phyloP scores from a whole-genome alignment of 2,888 invertebrate species.

The Endotricha flammealis region DNA sequence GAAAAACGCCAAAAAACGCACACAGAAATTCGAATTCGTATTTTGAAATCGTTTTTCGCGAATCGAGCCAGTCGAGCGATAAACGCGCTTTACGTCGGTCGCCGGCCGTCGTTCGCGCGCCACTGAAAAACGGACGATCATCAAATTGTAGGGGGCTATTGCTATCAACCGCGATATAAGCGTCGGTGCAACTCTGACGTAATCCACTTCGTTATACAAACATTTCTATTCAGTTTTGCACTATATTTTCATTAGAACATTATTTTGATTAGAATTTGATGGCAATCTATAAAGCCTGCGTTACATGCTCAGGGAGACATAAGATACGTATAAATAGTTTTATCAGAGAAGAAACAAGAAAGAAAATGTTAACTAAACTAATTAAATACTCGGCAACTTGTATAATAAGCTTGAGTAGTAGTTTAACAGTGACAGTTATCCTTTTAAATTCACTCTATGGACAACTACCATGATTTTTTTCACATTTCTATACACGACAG shows the following conservation, averaged over 20 bases:
- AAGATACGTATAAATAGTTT: too few relatives aligned
- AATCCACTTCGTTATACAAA: conserved; percentile 10
- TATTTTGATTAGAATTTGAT: neutral
- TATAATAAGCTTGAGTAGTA: too few relatives aligned
- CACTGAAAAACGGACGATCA: conserved; percentile 53
- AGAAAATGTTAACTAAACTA: too few relatives aligned
- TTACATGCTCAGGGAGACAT: too few relatives aligned
- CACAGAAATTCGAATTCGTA: conserved; percentile 42
- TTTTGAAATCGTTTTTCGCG: conserved; percentile 22
- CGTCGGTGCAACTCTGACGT: conserved; percentile 28
- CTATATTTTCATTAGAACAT: too few relatives aligned
- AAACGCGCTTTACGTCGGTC: conserved; percentile 59
- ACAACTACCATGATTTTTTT: too few relatives aligned
- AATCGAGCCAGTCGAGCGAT: conserved; percentile 33
- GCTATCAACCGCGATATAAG: conserved; percentile 31
- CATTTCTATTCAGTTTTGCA: neutral
- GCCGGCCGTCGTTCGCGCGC: conserved; percentile 55
- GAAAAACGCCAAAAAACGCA: conserved; percentile 40
- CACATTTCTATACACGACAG: too few relatives aligned
- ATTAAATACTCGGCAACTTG: too few relatives aligned
- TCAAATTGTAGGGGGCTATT: conserved; percentile 36
- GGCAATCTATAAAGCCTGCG: too few relatives aligned
- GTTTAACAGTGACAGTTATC: too few relatives aligned
- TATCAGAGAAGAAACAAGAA: too few relatives aligned
- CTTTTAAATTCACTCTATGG: too few relatives aligned